Conservation (phyloP, 2,797 vertebrate species). For the Euthynnus affinis region DNA sequence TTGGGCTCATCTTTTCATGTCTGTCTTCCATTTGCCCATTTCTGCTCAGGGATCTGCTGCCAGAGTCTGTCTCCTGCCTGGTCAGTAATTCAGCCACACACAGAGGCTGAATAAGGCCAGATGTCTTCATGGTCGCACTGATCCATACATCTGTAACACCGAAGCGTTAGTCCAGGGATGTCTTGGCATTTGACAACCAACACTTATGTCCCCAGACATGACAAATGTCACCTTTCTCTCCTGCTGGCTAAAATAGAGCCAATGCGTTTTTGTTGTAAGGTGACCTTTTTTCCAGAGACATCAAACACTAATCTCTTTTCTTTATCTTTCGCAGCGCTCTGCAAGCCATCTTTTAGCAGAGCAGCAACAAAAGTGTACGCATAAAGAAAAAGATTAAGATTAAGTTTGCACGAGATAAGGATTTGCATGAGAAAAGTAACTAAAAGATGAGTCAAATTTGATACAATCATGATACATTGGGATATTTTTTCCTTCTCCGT, state of each 20-base stretch:
- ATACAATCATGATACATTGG: constrained; percentile 36
- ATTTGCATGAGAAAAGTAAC: constrained; percentile 48
- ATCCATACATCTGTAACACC: constrained; percentile 24
- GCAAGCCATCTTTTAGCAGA: constrained; percentile 3
- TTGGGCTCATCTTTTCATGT: constrained; percentile 61
- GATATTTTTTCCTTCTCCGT: constrained; percentile 16
- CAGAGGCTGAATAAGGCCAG: constrained; percentile 29
- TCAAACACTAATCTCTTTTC: constrained; percentile 35
- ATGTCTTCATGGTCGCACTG: constrained; percentile 6
- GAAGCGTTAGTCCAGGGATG: constrained; percentile 27
- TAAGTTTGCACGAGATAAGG: constrained; percentile 24
- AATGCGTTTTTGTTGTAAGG: constrained; percentile 25
- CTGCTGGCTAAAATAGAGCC: constrained; percentile 39
- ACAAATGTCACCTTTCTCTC: constrained; percentile 63
- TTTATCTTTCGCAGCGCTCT: constrained; percentile 6
- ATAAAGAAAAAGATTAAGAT: constrained; percentile 23
- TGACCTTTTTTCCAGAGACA: constrained; percentile 59
- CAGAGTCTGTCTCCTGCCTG: constrained; percentile 15
- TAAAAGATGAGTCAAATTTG: constrained; percentile 40
- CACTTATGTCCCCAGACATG: constrained; percentile 38
- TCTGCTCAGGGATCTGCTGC: constrained; percentile 46
- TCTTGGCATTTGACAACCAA: constrained; percentile 59
- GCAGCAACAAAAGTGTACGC: constrained; percentile 4
- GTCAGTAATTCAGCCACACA: constrained; percentile 47
- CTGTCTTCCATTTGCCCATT: constrained; percentile 46